Evolutionary conservation across 2,113 vertebrate species (phyloP).

Genomic region (Labrus mixtus): DNA sequence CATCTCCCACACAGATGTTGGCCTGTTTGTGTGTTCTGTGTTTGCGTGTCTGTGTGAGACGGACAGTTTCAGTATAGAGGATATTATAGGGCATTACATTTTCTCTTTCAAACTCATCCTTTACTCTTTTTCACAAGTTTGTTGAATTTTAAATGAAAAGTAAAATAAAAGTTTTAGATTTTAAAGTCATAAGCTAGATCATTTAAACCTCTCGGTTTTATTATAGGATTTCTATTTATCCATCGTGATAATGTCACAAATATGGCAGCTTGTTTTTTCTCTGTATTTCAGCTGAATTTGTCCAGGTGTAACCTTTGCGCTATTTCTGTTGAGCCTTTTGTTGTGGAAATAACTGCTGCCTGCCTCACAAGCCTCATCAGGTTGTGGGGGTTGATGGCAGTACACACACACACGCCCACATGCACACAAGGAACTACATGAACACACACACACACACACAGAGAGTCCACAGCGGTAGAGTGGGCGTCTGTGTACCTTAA

Average conservation of each 20-base stretch:
- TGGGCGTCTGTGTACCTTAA: conserved; percentile 16
- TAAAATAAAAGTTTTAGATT: neutral
- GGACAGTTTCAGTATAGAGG: conserved; percentile 26
- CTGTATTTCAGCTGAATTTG: conserved; percentile 28
- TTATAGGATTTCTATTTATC: no score
- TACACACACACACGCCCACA: neutral
- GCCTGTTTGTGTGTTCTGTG: conserved; percentile 24
- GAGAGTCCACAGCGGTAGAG: conserved; percentile 34
- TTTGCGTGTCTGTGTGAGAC: conserved; percentile 11
- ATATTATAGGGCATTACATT: conserved; percentile 21
- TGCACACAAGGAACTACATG: neutral
- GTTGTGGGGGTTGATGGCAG: conserved; percentile 28
- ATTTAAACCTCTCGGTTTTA: no score
- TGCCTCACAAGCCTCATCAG: conserved; percentile 47
- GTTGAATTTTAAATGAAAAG: neutral
- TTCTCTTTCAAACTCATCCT: neutral
- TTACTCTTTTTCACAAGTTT: neutral
- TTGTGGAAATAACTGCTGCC: conserved; percentile 56
- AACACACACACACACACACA: neutral
- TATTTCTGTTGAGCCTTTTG: conserved; percentile 62
- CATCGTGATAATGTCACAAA: no score
- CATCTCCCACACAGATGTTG: conserved; percentile 73
- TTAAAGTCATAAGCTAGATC: no score
- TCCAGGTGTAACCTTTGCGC: conserved; percentile 54
- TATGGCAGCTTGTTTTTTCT: no score